A percentile compares a stretch with the other conserved stretches of the same genome.
Conservation (phyloP, 2,113 vertebrate species). For the Phylloscopus trochiloides region DNA sequence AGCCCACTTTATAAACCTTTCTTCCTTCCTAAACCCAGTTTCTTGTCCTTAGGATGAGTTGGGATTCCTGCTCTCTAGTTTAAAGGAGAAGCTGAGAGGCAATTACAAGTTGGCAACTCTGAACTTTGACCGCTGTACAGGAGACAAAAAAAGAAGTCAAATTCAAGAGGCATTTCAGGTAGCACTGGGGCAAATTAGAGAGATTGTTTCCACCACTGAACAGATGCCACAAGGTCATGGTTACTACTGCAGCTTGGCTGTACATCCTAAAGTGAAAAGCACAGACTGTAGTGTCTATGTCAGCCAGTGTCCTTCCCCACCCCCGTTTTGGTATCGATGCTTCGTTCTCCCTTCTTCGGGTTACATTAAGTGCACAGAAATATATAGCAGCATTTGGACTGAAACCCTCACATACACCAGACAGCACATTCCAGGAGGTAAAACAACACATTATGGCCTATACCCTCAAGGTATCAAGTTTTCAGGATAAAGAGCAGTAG, state of each 20-base stretch:
- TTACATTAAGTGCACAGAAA: conserved; percentile 86
- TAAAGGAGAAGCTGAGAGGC: conserved; percentile 46
- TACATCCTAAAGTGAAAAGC: conserved; percentile 63
- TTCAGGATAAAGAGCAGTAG: conserved; percentile 78
- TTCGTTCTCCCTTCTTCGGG: conserved; percentile 77
- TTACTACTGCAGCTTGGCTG: conserved; percentile 62
- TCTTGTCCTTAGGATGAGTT: conserved; percentile 3
- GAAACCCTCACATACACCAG: conserved; percentile 80
- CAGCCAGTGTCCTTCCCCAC: conserved; percentile 62
- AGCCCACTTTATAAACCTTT: neutral
- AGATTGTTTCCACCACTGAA: conserved; percentile 53
- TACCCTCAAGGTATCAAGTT: conserved; percentile 79
- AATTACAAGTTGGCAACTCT: conserved; percentile 49
- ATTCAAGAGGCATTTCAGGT: conserved; percentile 42
- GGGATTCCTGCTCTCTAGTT: conserved; percentile 41
- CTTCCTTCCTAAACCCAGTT: conserved; percentile 32
- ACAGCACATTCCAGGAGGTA: conserved; percentile 79
- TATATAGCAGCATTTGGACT: conserved; percentile 84
- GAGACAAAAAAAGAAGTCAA: conserved; percentile 51
- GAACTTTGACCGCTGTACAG: conserved; percentile 54
- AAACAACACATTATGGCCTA: conserved; percentile 74
- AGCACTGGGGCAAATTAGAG: conserved; percentile 37
- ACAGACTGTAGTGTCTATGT: conserved; percentile 42
- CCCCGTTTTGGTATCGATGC: conserved; percentile 74
- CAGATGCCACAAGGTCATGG: conserved; percentile 26